Evolutionary conservation across 2,797 vertebrate species (phyloP), one percentile per base, ranked within the genome.

Genomic region (Lacerta bilineata): DNA sequence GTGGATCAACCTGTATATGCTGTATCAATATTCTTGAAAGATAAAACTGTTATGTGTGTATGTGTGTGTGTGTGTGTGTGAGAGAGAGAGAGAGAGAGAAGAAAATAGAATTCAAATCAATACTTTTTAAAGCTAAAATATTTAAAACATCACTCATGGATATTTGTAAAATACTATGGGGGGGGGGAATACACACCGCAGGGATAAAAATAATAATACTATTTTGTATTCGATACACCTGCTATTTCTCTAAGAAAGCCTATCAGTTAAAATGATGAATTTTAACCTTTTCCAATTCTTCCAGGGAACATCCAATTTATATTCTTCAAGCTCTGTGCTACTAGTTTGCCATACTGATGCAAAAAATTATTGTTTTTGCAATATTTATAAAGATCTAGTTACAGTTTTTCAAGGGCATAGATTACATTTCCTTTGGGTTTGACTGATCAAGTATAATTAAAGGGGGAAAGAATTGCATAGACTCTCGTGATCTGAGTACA

Each of bases 201-300:
- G 88, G 93, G 95, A 89, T 88, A 91, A 66, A 94, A 94, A 95
- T 3, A 96, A 96, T 97, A 96, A 95, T 95, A 93, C 90, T 90
- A 90, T 95, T 97, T 96, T 88, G 94, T 96, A 97, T 97, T 97
- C 96, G 90, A 88, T 92, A 86, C 93, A 93, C 94, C 93, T 91
- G 94, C 94, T 96, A 93, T 96, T 96, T 97, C 92, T 94, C 87
- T 90, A 95, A 96, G 96, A 97, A 96, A 97, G 92, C 93, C 95
- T 96, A 97, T 97, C 96, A 97, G 96, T 97, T 97, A 97, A 95
- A 97, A 97, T 97, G 97, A 97, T 97, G 95, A 97, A 97, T 97
- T 97, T 97, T 97, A 97, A 97, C 97, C 97, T 97, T 97, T 97
- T 97, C 95, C 61, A 86, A 94, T 97, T 97, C 94, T 97, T 96